A percentile compares a stretch with the other conserved stretches of the same genome.
Evolutionary conservation across 1,140 invertebrate genomes (phyloP).

Genomic region (Bombus sylvicola): DNA sequence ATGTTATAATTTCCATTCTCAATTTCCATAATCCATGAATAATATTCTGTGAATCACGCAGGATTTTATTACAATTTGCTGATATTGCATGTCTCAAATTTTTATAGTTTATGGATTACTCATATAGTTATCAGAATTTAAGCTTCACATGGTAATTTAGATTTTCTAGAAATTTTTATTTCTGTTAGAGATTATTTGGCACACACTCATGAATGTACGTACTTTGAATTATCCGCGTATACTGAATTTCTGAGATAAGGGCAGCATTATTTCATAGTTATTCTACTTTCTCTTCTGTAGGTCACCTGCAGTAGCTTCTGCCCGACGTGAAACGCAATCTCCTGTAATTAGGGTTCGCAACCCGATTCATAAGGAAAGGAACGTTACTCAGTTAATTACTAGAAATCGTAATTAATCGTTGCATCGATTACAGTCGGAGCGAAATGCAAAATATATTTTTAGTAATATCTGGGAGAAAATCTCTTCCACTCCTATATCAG

Average conservation of each 20-base stretch:
- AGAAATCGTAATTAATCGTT: constrained; percentile 4
- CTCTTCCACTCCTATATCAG: neutral
- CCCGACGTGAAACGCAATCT: neutral
- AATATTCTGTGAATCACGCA: neutral
- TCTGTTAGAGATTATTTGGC: neutral
- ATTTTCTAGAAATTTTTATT: neutral
- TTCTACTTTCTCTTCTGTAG: constrained; percentile 41
- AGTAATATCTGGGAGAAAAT: neutral
- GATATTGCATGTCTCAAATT: neutral
- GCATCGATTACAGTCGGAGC: neutral
- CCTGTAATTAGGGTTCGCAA: constrained; percentile 13
- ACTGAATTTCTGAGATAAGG: neutral
- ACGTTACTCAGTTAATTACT: neutral
- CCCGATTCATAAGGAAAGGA: neutral
- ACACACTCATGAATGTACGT: too few species aligned
- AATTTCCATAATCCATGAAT: neutral
- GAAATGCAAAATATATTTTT: neutral
- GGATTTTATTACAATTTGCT: neutral
- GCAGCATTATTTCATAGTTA: neutral
- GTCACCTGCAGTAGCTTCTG: neutral
- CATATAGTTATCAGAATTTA: neutral
- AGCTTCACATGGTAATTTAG: neutral
- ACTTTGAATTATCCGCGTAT: too few species aligned
- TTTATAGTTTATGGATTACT: neutral
- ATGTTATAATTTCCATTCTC: neutral